Conservation (phyloP, 2,113 vertebrate species). For the Myotis lucifugus region DNA sequence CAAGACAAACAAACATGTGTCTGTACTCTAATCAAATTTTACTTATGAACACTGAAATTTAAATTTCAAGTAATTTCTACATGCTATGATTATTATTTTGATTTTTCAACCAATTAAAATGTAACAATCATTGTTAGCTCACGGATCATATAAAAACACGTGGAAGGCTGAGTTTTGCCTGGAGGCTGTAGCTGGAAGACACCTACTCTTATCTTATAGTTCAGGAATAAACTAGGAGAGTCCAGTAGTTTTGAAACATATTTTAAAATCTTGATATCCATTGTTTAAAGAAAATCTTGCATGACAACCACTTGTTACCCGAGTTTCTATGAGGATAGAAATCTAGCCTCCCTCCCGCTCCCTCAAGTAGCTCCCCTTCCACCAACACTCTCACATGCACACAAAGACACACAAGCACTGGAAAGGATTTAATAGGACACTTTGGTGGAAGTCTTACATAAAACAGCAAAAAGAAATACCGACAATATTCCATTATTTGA, state of each 20-base stretch:
- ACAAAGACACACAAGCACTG: not conserved
- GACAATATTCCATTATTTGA: not conserved
- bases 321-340: not conserved
- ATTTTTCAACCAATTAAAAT: not conserved
- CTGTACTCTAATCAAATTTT: not conserved
- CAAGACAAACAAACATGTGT: not conserved
- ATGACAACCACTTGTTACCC: not conserved
- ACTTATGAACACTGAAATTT: not conserved
- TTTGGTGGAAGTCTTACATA: not conserved
- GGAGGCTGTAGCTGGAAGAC: not conserved
- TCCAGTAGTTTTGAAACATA: not conserved
- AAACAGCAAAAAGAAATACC: not conserved
- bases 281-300: not conserved
- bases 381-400: not conserved
- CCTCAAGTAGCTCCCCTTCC: not conserved
- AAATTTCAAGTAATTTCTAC: not conserved
- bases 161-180: not conserved
- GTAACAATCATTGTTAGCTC: not conserved
- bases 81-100: not conserved
- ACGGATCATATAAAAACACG: not conserved
- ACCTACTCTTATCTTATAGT: not conserved
- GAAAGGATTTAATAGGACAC: not conserved
- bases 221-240: not conserved
- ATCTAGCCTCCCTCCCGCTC: not conserved
- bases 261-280: not conserved